Percentiles rank a stretch among this genome's conserved stretches.
phyloP scores from a whole-genome alignment of 2,113 vertebrate genomes.

The Channa argus region DNA sequence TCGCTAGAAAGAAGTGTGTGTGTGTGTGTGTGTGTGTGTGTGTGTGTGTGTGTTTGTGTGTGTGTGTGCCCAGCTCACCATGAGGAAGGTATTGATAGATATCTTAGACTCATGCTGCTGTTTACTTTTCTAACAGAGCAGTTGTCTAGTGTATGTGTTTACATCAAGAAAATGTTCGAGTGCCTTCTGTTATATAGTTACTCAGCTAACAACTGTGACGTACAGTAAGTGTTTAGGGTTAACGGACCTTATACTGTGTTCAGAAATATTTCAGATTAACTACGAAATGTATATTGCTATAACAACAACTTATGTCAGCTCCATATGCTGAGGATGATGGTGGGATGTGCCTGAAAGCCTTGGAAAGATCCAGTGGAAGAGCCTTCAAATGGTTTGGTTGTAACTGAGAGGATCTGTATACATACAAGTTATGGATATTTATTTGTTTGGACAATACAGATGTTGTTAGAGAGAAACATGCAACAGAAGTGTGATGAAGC shows the following conservation, averaged over 20 bases:
- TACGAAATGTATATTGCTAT: too few species aligned
- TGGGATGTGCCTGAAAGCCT: neutral
- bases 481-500: too few species aligned
- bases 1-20: constrained; percentile 4
- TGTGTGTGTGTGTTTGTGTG: constrained; percentile 5
- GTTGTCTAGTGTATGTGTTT: constrained; percentile 6
- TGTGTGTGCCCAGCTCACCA: constrained; percentile 4
- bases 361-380: neutral
- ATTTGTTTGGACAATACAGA: too few species aligned
- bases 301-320: too few species aligned
- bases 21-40: too few species aligned
- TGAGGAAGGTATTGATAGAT: constrained; percentile 20
- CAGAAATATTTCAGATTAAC: too few species aligned
- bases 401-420: too few species aligned
- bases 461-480: too few species aligned
- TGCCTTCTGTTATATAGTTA: neutral
- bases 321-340: neutral
- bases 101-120: constrained; percentile 25
- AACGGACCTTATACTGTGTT: too few species aligned
- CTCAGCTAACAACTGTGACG: too few species aligned
- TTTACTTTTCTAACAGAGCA: constrained; percentile 18
- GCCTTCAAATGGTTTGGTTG: neutral
- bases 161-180: neutral
- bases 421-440: too few species aligned
- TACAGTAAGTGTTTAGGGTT: too few species aligned